Percentiles rank a stretch among this genome's conserved stretches.
Conservation (phyloP, 2,888 invertebrate species). For the Polydesmus complanatus region DNA sequence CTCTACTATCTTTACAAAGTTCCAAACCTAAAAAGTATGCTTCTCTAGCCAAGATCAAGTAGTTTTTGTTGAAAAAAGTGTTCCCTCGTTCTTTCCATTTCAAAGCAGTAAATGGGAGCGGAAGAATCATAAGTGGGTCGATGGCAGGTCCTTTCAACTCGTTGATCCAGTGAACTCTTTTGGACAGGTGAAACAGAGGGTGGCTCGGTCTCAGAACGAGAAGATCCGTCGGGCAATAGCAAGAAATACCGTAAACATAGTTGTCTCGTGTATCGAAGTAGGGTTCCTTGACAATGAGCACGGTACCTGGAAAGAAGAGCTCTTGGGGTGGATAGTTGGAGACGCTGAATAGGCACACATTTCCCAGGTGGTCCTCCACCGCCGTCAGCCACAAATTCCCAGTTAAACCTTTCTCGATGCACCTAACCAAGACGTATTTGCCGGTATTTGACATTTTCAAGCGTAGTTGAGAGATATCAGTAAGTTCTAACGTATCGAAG, state of each 20-base stretch:
- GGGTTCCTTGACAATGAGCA: slow-evolving; percentile 3
- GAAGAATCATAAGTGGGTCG: not conserved
- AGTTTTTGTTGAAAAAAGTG: not conserved
- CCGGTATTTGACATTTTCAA: not conserved
- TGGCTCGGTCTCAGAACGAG: not conserved
- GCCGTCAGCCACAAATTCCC: not conserved
- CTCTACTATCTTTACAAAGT: not conserved
- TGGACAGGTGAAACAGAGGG: not conserved
- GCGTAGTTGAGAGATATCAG: not conserved
- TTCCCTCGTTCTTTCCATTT: slow-evolving; percentile 5
- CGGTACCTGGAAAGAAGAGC: not conserved
- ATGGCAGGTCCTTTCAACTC: not conserved
- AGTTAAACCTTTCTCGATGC: not conserved
- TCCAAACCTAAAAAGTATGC: not conserved
- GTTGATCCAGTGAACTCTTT: not conserved
- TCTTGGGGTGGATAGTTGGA: not conserved
- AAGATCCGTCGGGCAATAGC: slow-evolving; percentile 4
- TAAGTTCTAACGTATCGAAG: not conserved
- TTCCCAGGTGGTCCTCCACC: slow-evolving; percentile 5
- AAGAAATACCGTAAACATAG: not conserved
- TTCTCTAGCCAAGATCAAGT: not conserved
- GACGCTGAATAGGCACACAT: not conserved
- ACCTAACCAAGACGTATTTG: not conserved
- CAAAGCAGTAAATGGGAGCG: not conserved
- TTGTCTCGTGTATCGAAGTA: not conserved